Evolutionary conservation across 2,113 vertebrate genomes (phyloP), one percentile per base, ranked within the genome.

Genomic region (Phylloscopus trochilus): DNA sequence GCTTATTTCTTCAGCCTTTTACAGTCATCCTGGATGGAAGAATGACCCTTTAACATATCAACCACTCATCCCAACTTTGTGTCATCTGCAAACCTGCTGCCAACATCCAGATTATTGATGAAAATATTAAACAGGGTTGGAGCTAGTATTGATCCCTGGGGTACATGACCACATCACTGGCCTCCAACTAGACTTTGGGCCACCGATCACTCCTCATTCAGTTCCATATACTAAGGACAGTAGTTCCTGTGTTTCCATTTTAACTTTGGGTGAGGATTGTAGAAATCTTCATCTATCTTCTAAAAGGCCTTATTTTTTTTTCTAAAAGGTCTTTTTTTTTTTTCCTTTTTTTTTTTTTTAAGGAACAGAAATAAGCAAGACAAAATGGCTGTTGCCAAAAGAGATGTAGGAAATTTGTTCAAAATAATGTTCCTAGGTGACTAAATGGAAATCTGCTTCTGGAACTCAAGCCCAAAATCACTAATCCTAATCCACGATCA

Each of bases 131-230:
- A 41, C 41, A 66, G 30, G 15, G n/a, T 35, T 52, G 53, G 59
- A 87, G 53, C 16, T 21, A 27, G 22, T 11, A 26, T 0, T 37
- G 55, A 47, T 9, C 13, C 31, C 37, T 26, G 13, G 15, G 26
- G 11, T 44, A 33, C 35, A 46, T 9, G 0, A 1, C 67, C 10
- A 35, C 6, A 28, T 11, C 35, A 62, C 10, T 8, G 15, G 23
- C 8, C 37, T 82, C 51, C 46, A 78, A 12, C 5, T 15, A 20
- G 46, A 60, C 26, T 30, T 56, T 0, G 1, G 39, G 52, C 27
- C 37, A 43, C 37, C 2, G 9, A 66, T 39, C 22, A 16, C n/a
- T 37, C 79, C 70, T 24, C 60, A 44, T 23, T 55, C 51, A 73
- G 7, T 70, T 58, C 55, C 56, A 63, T 9, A 33, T 5, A 30